phyloP scores from a whole-genome alignment of 2,113 vertebrate genomes.

The Clarias batrachus region DNA sequence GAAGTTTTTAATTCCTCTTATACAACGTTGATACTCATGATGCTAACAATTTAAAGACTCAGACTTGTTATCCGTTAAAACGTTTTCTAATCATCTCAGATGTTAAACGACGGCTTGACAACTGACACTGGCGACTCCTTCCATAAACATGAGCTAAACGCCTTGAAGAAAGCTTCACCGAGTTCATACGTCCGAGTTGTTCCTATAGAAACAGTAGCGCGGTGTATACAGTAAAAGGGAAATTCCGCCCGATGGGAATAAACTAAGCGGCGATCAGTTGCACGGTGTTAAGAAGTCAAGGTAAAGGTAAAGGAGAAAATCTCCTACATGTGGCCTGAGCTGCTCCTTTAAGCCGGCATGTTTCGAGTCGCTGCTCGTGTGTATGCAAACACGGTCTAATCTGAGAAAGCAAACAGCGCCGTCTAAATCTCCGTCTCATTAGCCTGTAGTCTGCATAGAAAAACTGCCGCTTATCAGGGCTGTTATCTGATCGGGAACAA shows the following conservation, averaged over 20 bases:
- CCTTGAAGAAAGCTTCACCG: too few species aligned
- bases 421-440: conserved; percentile 4
- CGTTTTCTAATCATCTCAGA: too few species aligned
- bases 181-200: not conserved
- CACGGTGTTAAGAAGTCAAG: not conserved
- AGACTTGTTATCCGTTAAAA: too few species aligned
- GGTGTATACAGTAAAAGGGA: not conserved
- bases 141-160: not conserved
- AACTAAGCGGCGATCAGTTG: not conserved
- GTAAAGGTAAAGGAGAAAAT: not conserved
- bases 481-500: conserved; percentile 39
- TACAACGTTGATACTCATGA: too few species aligned
- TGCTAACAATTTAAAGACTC: too few species aligned
- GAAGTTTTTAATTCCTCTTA: not conserved
- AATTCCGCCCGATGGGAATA: not conserved
- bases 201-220: not conserved
- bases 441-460: not conserved
- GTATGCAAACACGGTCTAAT: conserved; percentile 28
- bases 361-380: conserved; percentile 17
- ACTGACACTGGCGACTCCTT: not conserved
- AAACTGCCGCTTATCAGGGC: conserved; percentile 15
- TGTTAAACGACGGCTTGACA: not conserved
- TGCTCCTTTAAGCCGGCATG: conserved; percentile 33
- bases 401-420: conserved; percentile 18
- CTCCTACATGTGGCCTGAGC: not conserved